phyloP scores from a whole-genome alignment of 2,113 vertebrate species.

The Apeltes quadracus region DNA sequence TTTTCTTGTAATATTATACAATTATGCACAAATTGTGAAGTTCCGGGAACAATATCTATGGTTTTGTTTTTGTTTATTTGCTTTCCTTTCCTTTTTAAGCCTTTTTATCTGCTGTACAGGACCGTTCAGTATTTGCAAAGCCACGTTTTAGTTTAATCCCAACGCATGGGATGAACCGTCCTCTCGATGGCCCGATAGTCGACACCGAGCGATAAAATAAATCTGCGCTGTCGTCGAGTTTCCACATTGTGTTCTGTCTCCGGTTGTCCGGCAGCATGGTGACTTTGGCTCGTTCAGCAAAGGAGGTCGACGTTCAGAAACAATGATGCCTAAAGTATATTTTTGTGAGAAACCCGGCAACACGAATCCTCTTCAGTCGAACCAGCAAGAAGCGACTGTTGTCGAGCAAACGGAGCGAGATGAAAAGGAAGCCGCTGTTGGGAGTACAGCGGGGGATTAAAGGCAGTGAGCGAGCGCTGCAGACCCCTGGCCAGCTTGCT shows the following conservation, averaged over 20 bases:
- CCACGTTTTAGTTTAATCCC: no score
- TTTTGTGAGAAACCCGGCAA: slow-evolving; percentile 40
- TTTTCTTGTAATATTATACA: neutral
- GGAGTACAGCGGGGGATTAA: slow-evolving; percentile 69
- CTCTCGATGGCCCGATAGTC: no score
- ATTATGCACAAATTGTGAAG: neutral
- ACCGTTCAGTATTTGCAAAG: neutral
- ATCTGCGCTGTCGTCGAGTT: slow-evolving; percentile 16
- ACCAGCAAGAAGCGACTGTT: slow-evolving; percentile 56
- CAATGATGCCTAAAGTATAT: no score
- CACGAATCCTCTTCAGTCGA: slow-evolving; percentile 63
- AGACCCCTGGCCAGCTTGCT: slow-evolving; percentile 73
- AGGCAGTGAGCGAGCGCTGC: slow-evolving; percentile 70
- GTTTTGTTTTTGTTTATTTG: no score
- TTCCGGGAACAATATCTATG: neutral
- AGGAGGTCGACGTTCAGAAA: neutral
- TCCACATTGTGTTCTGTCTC: slow-evolving; percentile 26
- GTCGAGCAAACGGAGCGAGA: slow-evolving; percentile 54
- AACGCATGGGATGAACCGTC: no score
- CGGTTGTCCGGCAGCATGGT: slow-evolving; percentile 9
- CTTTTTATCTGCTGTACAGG: neutral
- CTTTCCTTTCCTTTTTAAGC: neutral
- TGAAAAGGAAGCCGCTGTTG: slow-evolving; percentile 52
- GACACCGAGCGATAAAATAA: no score
- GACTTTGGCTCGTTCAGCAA: slow-evolving; percentile 10